These are phyloP conservation scores for Siderastrea radians DNA, from an alignment of 92 coral and sea anemone genomes.

Conservation along the genomic window DNA sequence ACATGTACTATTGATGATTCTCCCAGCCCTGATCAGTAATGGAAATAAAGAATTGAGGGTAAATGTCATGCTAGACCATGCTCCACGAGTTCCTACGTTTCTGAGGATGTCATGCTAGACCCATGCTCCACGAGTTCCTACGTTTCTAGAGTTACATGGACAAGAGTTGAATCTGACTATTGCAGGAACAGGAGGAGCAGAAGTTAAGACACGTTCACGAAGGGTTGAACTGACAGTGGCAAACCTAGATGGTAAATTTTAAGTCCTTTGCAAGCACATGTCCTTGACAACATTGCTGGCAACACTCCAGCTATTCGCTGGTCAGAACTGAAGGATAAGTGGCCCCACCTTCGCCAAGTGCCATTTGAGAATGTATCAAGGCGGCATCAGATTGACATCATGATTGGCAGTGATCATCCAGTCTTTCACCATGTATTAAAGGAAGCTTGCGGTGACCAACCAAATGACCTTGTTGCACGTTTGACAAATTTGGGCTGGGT, in stretches of 20 bases:
- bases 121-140: too few species aligned
- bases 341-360: slow-evolving; percentile 50
- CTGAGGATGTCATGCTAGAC: slow-evolving; percentile 38
- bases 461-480: slow-evolving; percentile 49
- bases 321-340: slow-evolving; percentile 59
- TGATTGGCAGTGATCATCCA: slow-evolving; percentile 71
- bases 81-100: slow-evolving; percentile 34
- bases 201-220: slow-evolving; percentile 32
- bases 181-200: slow-evolving; percentile 42
- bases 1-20: slow-evolving; percentile 21
- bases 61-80: slow-evolving; percentile 42
- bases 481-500: slow-evolving; percentile 64
- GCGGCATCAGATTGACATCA: slow-evolving; percentile 54
- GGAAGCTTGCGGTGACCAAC: slow-evolving; percentile 12
- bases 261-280: slow-evolving; percentile 34
- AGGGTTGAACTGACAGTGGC: slow-evolving; percentile 25
- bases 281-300: slow-evolving; percentile 57
- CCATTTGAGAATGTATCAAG: slow-evolving; percentile 52
- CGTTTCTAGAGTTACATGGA: slow-evolving; percentile 36
- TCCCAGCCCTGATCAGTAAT: slow-evolving; percentile 20
- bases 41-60: slow-evolving; percentile 4
- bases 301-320: slow-evolving; percentile 68
- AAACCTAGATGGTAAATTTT: slow-evolving; percentile 30
- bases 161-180: slow-evolving; percentile 25
- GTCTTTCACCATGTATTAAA: slow-evolving; percentile 43